Conservation (phyloP, 2,797 vertebrate genomes). For the Acipenser ruthenus region DNA sequence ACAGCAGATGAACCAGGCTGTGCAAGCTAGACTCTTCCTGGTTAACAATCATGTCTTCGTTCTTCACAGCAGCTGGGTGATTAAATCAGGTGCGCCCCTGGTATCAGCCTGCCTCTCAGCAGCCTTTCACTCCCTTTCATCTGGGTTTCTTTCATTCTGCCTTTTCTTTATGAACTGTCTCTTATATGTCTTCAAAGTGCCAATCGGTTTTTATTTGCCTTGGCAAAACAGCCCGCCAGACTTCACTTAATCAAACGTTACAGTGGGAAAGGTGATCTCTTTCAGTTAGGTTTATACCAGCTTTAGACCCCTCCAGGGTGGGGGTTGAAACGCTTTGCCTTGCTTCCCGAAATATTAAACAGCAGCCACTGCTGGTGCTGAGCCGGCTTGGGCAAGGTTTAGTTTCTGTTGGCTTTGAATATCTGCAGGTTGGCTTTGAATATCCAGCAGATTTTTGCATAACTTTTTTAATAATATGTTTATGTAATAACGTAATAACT, state of each 20-base stretch:
- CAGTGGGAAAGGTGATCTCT: not conserved
- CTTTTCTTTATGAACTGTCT: not conserved
- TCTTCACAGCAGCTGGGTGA: not conserved
- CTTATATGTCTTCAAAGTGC: not conserved
- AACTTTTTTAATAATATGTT: no score
- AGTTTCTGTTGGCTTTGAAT: slow-evolving; percentile 28
- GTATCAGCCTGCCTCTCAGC: not conserved
- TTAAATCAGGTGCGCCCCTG: not conserved
- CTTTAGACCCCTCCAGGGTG: not conserved
- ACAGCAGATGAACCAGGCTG: slow-evolving; percentile 1
- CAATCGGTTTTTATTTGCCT: not conserved
- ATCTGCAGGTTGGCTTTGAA: slow-evolving; percentile 38
- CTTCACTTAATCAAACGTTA: not conserved
- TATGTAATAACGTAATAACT: no score
- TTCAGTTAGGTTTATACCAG: no score
- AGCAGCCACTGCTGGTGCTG: not conserved
- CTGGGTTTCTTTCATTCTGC: not conserved
- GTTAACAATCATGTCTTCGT: not conserved
- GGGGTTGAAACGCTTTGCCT: not conserved
- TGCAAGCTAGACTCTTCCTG: slow-evolving; percentile 19
- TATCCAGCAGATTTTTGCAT: no score
- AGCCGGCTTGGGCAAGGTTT: slow-evolving; percentile 5
- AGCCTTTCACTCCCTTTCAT: not conserved
- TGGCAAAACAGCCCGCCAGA: not conserved
- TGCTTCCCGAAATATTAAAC: not conserved